Conservation (phyloP, 2,113 vertebrate species). For the Calonectris borealis region DNA sequence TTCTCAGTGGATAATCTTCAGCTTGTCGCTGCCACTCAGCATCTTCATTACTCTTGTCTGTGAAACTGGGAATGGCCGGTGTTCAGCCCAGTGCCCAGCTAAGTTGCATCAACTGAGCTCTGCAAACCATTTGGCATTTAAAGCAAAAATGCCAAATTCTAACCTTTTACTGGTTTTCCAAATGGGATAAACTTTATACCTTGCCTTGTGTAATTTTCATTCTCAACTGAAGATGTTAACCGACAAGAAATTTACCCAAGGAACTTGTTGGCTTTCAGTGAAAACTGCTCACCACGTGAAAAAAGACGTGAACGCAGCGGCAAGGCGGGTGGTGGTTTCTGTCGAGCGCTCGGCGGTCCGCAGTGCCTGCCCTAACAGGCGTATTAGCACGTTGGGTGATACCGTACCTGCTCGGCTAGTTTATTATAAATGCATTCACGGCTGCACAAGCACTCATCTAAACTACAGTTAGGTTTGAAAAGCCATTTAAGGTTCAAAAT, state of each 20-base stretch:
- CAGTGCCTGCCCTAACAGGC: neutral
- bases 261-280: neutral
- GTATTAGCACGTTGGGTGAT: no score
- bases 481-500: neutral
- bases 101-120: neutral
- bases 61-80: conserved; percentile 2
- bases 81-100: neutral
- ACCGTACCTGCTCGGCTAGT: neutral
- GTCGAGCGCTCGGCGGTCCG: neutral
- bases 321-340: neutral
- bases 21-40: conserved; percentile 76
- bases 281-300: neutral
- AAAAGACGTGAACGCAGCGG: neutral
- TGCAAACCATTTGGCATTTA: neutral
- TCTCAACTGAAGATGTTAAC: neutral
- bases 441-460: neutral
- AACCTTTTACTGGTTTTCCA: neutral
- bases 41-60: conserved; percentile 74
- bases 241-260: neutral
- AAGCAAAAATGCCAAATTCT: neutral
- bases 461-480: neutral
- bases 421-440: neutral
- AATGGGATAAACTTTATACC: neutral
- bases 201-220: neutral
- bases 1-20: conserved; percentile 64